These are phyloP conservation scores for Propsilocerus akamusi DNA, from an alignment of 1,140 invertebrate genomes.

Conservation along the genomic window DNA sequence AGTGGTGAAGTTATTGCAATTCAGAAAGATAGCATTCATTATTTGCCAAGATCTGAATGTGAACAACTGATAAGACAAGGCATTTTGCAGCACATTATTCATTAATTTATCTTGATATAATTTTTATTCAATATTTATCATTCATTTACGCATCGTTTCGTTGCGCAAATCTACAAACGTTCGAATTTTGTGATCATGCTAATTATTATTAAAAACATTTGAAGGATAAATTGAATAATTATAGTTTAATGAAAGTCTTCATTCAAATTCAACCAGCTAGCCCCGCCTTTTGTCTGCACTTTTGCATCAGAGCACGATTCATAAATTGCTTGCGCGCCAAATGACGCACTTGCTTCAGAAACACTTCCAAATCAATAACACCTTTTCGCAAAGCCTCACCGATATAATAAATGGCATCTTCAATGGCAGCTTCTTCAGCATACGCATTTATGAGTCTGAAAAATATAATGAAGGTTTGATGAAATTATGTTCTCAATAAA, in stretches of 20 bases:
- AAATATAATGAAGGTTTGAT: constrained; percentile 7
- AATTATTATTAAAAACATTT: too few relatives aligned
- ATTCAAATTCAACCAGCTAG: constrained; percentile 45
- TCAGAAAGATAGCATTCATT: constrained; percentile 85
- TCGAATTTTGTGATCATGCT: too few relatives aligned
- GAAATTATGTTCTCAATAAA: neutral
- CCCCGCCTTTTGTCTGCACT: constrained; percentile 91
- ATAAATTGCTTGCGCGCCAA: constrained; percentile 93
- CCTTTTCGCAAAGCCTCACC: constrained; percentile 86
- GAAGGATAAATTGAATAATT: too few relatives aligned
- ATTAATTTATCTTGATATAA: neutral
- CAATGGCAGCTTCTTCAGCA: constrained; percentile 93
- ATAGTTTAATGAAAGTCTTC: too few relatives aligned
- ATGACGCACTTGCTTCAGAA: constrained; percentile 89
- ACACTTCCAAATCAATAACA: constrained; percentile 89
- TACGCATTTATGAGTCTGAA: constrained; percentile 79
- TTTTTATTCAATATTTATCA: neutral
- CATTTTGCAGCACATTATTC: constrained; percentile 54
- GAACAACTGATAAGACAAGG: constrained; percentile 85
- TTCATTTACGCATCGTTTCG: too few relatives aligned
- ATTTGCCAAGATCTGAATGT: constrained; percentile 70
- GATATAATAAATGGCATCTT: constrained; percentile 97
- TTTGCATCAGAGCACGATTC: constrained; percentile 83
- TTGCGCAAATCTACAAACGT: too few relatives aligned
- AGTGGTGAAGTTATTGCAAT: constrained; percentile 76